Evolutionary conservation across 2,113 vertebrate species (phyloP).

Genomic region (Camelus dromedarius): DNA sequence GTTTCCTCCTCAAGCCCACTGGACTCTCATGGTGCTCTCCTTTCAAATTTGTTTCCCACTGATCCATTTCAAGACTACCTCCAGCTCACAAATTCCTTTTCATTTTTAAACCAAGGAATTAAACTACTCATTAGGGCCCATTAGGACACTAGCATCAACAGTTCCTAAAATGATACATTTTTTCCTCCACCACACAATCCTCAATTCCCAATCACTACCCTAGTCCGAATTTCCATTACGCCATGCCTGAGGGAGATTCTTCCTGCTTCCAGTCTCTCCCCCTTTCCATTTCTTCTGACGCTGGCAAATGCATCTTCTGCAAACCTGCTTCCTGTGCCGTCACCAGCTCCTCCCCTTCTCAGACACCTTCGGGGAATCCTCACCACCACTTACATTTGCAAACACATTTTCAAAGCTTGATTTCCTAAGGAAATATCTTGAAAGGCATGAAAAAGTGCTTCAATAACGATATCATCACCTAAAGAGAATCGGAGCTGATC

Average conservation of each 20-base stretch:
- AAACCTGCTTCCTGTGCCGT: not conserved
- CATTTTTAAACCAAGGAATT: constrained; percentile 25
- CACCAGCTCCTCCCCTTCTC: not conserved
- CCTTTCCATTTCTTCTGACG: not conserved
- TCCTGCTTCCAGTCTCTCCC: not conserved
- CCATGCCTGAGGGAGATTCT: not conserved
- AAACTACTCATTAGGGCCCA: not conserved
- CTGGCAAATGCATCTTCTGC: not conserved
- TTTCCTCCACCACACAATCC: not conserved
- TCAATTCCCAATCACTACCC: not conserved
- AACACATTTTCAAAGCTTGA: constrained; percentile 57
- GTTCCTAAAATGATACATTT: constrained; percentile 27
- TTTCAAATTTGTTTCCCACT: not conserved
- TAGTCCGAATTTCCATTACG: not conserved
- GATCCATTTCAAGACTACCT: not conserved
- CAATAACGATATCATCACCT: not conserved
- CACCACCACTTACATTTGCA: not conserved
- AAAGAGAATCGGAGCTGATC: constrained; percentile 51
- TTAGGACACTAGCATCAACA: not conserved
- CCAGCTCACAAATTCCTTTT: not conserved
- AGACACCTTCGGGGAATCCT: not conserved
- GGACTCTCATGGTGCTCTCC: not conserved
- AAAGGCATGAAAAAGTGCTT: constrained; percentile 55
- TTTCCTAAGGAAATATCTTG: constrained; percentile 57
- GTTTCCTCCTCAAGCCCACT: not conserved